phyloP scores from a whole-genome alignment of 2,888 invertebrate genomes.

The Eupeodes latifasciatus region DNA sequence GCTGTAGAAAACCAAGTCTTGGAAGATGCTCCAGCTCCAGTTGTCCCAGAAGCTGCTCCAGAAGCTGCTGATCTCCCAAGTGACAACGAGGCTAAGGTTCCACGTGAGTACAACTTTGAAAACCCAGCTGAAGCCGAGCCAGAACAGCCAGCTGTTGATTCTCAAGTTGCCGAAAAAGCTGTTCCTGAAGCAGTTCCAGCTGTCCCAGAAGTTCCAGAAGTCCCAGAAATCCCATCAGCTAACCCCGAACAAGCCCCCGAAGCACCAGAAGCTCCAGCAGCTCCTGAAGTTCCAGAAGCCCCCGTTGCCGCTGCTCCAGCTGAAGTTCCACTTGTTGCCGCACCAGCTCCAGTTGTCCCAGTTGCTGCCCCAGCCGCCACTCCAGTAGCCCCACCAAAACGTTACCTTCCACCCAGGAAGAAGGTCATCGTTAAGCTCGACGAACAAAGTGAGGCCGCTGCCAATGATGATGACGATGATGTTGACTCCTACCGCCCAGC shows the following conservation, averaged over 20 bases:
- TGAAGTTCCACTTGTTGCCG: conserved; percentile 78
- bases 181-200: conserved; percentile 63
- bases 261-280: conserved; percentile 60
- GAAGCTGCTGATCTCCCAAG: conserved; percentile 73
- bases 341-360: conserved; percentile 78
- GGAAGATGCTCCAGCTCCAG: conserved; percentile 47
- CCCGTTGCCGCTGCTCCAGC: conserved; percentile 69
- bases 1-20: conserved; percentile 62
- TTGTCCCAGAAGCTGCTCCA: conserved; percentile 22
- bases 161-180: conserved; percentile 57
- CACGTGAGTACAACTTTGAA: conserved; percentile 82
- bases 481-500: conserved; percentile 78
- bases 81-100: conserved; percentile 81
- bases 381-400: conserved; percentile 78
- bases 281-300: conserved; percentile 62
- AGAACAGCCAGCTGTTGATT: conserved; percentile 62
- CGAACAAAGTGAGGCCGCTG: conserved; percentile 80
- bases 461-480: conserved; percentile 79
- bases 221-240: conserved; percentile 40
- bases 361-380: conserved; percentile 77
- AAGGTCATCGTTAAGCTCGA: conserved; percentile 82
- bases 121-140: conserved; percentile 74
- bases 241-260: conserved; percentile 45
- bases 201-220: conserved; percentile 36
- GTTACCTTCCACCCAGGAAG: conserved; percentile 82